Percentiles rank a stretch among this genome's conserved stretches.
Conservation (phyloP, 2,113 vertebrate genomes). For the Etheostoma cragini region DNA sequence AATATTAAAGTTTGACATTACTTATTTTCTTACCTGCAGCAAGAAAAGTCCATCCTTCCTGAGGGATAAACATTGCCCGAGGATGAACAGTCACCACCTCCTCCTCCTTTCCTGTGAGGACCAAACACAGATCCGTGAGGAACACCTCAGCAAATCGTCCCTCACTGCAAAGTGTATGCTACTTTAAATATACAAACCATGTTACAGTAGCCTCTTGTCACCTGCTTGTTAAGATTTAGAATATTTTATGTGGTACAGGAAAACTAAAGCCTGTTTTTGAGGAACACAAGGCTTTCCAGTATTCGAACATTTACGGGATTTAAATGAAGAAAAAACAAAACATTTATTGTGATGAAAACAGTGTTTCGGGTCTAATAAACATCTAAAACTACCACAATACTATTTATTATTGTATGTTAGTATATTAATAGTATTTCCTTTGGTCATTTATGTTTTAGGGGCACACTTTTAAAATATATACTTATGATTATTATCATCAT, state of each 20-base stretch:
- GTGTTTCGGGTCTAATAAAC: neutral
- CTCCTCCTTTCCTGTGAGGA: slow-evolving; percentile 83
- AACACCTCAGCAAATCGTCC: slow-evolving; percentile 6
- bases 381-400: neutral
- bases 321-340: neutral
- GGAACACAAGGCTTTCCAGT: neutral
- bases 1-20: neutral
- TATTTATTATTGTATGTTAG: neutral
- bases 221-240: neutral
- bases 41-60: slow-evolving; percentile 87
- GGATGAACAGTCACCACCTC: slow-evolving; percentile 87
- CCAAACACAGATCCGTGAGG: slow-evolving; percentile 45
- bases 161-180: neutral
- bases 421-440: neutral
- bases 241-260: neutral
- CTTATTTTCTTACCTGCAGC: slow-evolving; percentile 86
- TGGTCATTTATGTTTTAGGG: neutral
- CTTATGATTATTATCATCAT: neutral
- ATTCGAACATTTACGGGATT: neutral
- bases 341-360: neutral
- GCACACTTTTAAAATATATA: neutral
- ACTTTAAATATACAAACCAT: neutral
- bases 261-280: neutral
- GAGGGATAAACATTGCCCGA: slow-evolving; percentile 87
- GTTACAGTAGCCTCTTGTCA: neutral